These are phyloP conservation scores for Melolontha melolontha DNA, from an alignment of 2,888 invertebrate species.

Conservation along the genomic window DNA sequence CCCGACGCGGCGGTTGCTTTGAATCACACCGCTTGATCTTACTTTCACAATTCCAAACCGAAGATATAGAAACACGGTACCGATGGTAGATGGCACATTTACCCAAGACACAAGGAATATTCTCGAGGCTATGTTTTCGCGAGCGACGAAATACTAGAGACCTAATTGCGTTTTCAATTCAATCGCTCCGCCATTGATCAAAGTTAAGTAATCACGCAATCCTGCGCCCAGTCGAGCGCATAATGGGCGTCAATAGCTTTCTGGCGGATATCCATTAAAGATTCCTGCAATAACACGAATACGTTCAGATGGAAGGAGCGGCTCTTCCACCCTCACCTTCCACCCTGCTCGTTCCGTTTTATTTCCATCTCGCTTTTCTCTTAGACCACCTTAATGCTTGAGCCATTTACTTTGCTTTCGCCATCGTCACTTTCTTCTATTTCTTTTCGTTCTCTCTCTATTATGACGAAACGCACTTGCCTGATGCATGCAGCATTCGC, in stretches of 20 bases:
- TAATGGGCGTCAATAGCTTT: slow-evolving; percentile 55
- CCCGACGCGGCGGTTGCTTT: no score
- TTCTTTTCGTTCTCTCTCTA: slow-evolving; percentile 7
- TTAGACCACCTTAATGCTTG: slow-evolving; percentile 29
- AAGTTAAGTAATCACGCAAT: slow-evolving; percentile 47
- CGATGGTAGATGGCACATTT: slow-evolving; percentile 2
- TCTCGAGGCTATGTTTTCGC: slow-evolving; percentile 24
- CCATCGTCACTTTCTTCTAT: slow-evolving; percentile 21
- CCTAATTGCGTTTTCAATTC: slow-evolving; percentile 44
- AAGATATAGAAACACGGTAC: background rate
- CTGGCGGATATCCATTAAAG: slow-evolving; percentile 56
- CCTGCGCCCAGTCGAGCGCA: slow-evolving; percentile 49
- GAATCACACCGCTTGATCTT: no score
- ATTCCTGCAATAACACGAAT: slow-evolving; percentile 50
- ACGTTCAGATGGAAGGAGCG: slow-evolving; percentile 36
- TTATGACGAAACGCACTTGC: slow-evolving; percentile 20
- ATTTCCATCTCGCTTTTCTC: slow-evolving; percentile 24
- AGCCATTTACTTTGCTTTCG: slow-evolving; percentile 27
- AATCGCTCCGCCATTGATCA: slow-evolving; percentile 45
- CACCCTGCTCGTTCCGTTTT: slow-evolving; percentile 11
- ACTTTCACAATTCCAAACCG: no score
- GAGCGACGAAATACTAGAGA: slow-evolving; percentile 30
- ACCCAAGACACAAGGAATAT: slow-evolving; percentile 5
- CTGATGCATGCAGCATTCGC: slow-evolving; percentile 15
- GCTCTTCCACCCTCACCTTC: slow-evolving; percentile 23